phyloP scores from a whole-genome alignment of 2,113 vertebrate genomes.

The Corapipo altera region DNA sequence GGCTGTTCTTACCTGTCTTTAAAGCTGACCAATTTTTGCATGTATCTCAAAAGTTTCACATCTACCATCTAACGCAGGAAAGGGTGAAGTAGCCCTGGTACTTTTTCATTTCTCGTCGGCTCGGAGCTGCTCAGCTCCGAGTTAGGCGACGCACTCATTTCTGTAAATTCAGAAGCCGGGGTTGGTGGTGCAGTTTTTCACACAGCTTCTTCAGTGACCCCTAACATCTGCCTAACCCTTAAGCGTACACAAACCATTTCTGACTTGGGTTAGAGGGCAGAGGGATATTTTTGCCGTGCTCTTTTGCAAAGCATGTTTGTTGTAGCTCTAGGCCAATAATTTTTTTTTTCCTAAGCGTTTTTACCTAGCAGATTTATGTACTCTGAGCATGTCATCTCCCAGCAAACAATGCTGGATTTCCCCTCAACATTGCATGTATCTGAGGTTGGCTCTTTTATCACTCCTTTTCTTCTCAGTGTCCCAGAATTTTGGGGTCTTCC shows the following conservation, averaged over 20 bases:
- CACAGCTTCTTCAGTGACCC: conserved; percentile 59
- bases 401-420: conserved; percentile 54
- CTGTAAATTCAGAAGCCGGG: conserved; percentile 49
- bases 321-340: conserved; percentile 49
- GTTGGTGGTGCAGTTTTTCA: conserved; percentile 57
- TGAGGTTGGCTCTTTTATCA: conserved; percentile 48
- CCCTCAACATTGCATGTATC: conserved; percentile 51
- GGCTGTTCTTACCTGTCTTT: conserved; percentile 43
- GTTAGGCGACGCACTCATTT: not conserved
- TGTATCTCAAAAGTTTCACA: conserved; percentile 19
- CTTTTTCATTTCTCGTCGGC: conserved; percentile 26
- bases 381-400: not conserved
- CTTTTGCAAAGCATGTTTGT: conserved; percentile 57
- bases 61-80: not conserved
- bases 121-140: not conserved
- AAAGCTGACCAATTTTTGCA: not conserved
- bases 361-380: conserved; percentile 18
- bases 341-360: not conserved
- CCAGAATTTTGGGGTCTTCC: conserved; percentile 71
- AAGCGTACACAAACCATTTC: conserved; percentile 58
- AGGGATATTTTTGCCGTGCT: conserved; percentile 49
- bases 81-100: not conserved
- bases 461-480: conserved; percentile 61
- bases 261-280: conserved; percentile 20
- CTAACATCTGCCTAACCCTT: conserved; percentile 66